A percentile compares a stretch with the other conserved stretches of the same genome.
These are phyloP conservation scores for Atta colombica DNA, from an alignment of 1,140 invertebrate species.

Conservation along the genomic window DNA sequence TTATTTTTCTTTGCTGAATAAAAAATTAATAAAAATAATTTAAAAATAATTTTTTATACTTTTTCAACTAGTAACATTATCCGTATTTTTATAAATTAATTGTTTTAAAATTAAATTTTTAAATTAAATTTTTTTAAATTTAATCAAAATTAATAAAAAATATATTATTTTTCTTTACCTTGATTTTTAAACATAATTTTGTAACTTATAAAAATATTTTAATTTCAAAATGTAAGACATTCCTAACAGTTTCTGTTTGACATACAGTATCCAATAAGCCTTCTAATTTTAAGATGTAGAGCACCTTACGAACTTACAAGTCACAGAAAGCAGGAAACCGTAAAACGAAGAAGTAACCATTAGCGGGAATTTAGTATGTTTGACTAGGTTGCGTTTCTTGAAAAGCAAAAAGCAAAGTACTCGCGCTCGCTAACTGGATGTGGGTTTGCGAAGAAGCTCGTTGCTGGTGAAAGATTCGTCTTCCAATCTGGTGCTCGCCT, in stretches of 20 bases:
- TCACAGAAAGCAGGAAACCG: not conserved
- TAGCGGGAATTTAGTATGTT: conserved; percentile 39
- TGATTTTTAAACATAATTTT: not conserved
- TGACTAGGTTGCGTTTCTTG: conserved; percentile 41
- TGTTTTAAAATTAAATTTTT: not conserved
- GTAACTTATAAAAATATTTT: not conserved
- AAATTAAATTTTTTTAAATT: not conserved
- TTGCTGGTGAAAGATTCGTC: conserved; percentile 63
- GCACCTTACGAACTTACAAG: not conserved
- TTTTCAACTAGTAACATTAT: not conserved
- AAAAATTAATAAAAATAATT: not conserved
- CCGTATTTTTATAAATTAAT: not conserved
- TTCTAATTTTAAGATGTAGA: not conserved
- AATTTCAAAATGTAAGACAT: not conserved
- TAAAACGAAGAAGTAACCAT: conserved; percentile 24
- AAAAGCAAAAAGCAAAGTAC: conserved; percentile 37
- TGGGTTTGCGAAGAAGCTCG: conserved; percentile 61
- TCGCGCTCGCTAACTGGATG: conserved; percentile 47
- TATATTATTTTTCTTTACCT: not conserved
- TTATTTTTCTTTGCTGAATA: not conserved
- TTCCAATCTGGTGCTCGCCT: conserved; percentile 59
- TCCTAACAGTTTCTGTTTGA: not conserved
- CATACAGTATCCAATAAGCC: not conserved
- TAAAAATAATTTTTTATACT: not conserved
- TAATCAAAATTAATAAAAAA: not conserved